Percentiles rank a stretch among this genome's conserved stretches.
These are phyloP conservation scores for Melanotus villosus DNA, from an alignment of 2,888 invertebrate species.

Conservation along the genomic window DNA sequence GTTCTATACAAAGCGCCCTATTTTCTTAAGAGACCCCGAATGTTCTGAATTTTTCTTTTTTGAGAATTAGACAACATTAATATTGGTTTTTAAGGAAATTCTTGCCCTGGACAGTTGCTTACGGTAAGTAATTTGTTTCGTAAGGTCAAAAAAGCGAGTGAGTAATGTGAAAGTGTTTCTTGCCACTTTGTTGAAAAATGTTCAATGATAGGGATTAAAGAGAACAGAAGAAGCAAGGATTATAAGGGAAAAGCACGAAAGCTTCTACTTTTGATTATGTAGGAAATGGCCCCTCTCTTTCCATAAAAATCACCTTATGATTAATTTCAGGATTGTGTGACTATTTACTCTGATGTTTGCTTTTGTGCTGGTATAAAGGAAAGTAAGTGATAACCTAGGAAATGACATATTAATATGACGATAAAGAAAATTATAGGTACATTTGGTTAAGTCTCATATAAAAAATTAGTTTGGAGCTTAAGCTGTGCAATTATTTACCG, in stretches of 20 bases:
- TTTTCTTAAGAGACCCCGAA: conserved; percentile 58
- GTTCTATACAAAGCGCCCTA: conserved; percentile 63
- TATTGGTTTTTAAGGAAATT: conserved; percentile 44
- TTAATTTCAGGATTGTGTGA: conserved; percentile 17
- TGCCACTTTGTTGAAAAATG: conserved; percentile 40
- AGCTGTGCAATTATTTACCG: too few species aligned
- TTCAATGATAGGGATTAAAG: conserved; percentile 38
- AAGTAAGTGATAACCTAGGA: conserved; percentile 8
- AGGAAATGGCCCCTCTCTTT: conserved; percentile 17
- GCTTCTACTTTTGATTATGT: conserved; percentile 24
- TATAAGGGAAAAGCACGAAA: conserved; percentile 30
- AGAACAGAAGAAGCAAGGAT: conserved; percentile 25
- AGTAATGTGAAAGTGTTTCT: conserved; percentile 39
- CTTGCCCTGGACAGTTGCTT: conserved; percentile 42
- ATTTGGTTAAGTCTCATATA: too few species aligned
- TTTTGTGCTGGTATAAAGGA: conserved; percentile 6
- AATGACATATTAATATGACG: conserved; percentile 8
- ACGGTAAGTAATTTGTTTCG: conserved; percentile 42
- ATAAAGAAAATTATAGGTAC: too few species aligned
- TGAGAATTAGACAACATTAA: conserved; percentile 47
- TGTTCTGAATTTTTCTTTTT: conserved; percentile 54
- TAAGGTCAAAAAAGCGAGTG: conserved; percentile 41
- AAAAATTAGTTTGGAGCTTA: too few species aligned
- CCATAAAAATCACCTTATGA: conserved; percentile 22
- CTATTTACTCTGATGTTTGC: neutral